Conservation (phyloP, 2,113 vertebrate species). For the Numida meleagris region DNA sequence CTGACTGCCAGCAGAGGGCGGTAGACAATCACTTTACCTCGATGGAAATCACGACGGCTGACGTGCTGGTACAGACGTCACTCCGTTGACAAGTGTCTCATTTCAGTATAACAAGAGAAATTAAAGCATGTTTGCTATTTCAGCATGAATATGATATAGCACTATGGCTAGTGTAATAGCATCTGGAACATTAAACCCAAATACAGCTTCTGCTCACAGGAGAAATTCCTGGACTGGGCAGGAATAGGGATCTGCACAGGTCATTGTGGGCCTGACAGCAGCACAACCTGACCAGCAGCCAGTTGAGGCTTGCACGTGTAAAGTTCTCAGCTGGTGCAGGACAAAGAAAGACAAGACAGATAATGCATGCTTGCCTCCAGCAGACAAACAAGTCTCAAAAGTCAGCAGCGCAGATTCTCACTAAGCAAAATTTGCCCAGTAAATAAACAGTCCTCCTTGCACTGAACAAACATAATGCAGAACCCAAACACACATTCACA, state of each 20-base stretch:
- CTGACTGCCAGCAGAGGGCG: conserved; percentile 43
- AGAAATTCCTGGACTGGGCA: background rate
- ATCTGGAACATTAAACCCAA: background rate
- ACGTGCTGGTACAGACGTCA: rapidly evolving
- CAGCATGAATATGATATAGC: rapidly evolving
- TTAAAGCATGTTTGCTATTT: background rate
- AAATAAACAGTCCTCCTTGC: background rate
- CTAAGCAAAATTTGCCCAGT: background rate
- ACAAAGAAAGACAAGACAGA: background rate
- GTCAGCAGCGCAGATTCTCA: background rate
- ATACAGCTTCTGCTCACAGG: background rate
- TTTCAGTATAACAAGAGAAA: background rate
- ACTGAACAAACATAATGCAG: background rate
- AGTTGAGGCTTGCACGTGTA: background rate
- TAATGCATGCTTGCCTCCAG: too few species aligned
- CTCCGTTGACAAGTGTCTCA: rapidly evolving
- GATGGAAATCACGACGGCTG: background rate
- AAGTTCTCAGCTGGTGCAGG: background rate
- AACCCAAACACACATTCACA: background rate
- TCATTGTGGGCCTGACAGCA: background rate
- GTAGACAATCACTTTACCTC: background rate
- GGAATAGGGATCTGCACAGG: too few species aligned
- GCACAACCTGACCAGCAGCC: background rate
- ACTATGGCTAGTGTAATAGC: rapidly evolving
- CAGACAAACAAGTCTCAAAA: background rate